A percentile compares a stretch with the other conserved stretches of the same genome.
Conservation (phyloP, 2,113 vertebrate species). For the Hippotragus niger region DNA sequence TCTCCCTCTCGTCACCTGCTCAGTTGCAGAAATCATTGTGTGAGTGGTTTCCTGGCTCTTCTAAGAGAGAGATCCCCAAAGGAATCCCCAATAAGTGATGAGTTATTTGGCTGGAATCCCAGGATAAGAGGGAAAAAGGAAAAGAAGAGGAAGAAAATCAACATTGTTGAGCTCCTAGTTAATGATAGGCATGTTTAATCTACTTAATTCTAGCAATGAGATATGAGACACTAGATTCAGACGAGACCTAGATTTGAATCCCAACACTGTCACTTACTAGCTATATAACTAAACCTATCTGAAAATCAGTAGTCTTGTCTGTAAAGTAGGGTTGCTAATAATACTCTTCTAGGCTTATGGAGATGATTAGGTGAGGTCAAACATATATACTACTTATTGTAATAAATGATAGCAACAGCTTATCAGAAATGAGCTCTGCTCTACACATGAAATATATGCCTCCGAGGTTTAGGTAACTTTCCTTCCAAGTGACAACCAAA, state of each 20-base stretch:
- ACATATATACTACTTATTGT: background rate
- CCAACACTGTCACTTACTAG: background rate
- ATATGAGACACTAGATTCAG: background rate
- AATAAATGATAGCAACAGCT: background rate
- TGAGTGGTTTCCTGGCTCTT: background rate
- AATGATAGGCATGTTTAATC: background rate
- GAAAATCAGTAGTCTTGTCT: background rate
- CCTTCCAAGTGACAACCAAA: background rate
- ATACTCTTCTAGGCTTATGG: background rate
- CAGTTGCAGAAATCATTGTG: background rate
- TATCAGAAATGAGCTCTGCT: background rate
- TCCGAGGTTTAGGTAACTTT: background rate
- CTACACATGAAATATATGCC: background rate
- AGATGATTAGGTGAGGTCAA: background rate
- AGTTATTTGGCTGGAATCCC: background rate
- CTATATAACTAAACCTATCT: background rate
- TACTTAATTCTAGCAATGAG: background rate
- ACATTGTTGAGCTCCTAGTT: background rate
- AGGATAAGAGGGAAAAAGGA: background rate
- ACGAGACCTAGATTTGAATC: background rate
- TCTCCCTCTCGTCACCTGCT: background rate
- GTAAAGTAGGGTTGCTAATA: background rate
- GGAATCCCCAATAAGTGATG: background rate
- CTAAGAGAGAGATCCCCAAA: background rate
- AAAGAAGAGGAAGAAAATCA: background rate